Percentiles rank a stretch among this genome's conserved stretches.
Conservation (phyloP, 92 coral and sea anemone genomes). For the Heteractis magnifica region DNA sequence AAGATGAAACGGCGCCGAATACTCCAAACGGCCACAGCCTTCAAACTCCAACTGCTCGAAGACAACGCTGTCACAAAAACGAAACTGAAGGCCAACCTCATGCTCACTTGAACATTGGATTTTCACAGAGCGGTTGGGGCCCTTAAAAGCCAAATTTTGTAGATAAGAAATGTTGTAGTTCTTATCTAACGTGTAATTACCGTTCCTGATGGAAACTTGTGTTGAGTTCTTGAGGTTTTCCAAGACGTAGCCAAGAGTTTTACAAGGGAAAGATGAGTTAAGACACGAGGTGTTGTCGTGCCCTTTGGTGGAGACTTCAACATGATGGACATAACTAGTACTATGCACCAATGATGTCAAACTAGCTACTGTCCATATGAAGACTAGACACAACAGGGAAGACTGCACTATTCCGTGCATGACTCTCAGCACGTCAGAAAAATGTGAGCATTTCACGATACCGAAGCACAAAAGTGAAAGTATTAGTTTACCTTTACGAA, state of each 20-base stretch:
- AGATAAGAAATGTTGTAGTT: constrained; percentile 5
- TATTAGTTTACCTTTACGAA: not conserved
- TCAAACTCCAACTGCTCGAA: constrained; percentile 44
- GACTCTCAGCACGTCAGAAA: not conserved
- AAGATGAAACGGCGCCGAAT: constrained; percentile 54
- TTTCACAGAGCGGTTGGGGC: constrained; percentile 20
- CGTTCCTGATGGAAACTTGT: constrained; percentile 21
- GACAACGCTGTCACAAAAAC: constrained; percentile 48
- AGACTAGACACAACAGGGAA: not conserved
- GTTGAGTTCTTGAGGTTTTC: constrained; percentile 35
- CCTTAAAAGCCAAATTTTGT: constrained; percentile 24
- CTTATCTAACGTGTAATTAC: constrained; percentile 11
- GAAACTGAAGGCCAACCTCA: constrained; percentile 57
- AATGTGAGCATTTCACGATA: not conserved
- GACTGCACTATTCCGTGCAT: not conserved
- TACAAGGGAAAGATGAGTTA: constrained; percentile 44
- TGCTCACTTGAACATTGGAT: constrained; percentile 47
- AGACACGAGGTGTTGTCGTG: constrained; percentile 49
- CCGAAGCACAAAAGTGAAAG: not conserved
- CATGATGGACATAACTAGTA: constrained; percentile 2
- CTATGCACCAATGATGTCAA: not conserved
- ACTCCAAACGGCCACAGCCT: constrained; percentile 70
- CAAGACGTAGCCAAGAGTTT: constrained; percentile 54
- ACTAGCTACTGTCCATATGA: not conserved
- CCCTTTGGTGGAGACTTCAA: constrained; percentile 46